Percentiles rank a stretch among this genome's conserved stretches.
These are phyloP conservation scores for Apoderus coryli DNA, from an alignment of 2,888 invertebrate genomes.

Conservation along the genomic window DNA sequence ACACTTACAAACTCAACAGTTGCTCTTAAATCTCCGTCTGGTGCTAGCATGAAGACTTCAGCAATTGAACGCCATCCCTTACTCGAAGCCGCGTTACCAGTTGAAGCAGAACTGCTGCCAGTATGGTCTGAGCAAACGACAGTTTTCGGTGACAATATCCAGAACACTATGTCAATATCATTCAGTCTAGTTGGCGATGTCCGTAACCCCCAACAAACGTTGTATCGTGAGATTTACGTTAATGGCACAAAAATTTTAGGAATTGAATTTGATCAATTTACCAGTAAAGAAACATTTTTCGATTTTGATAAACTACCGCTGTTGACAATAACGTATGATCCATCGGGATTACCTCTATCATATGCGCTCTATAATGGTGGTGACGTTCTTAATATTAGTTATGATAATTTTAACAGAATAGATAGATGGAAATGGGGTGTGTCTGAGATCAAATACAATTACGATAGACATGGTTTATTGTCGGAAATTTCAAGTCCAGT, in stretches of 20 bases:
- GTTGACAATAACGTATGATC: slow-evolving; percentile 76
- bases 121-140: slow-evolving; percentile 78
- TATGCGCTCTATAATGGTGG: slow-evolving; percentile 70
- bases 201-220: slow-evolving; percentile 68
- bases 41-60: slow-evolving; percentile 58
- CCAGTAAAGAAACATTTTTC: slow-evolving; percentile 79
- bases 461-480: slow-evolving; percentile 75
- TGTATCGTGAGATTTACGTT: slow-evolving; percentile 67
- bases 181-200: slow-evolving; percentile 76
- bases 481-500: slow-evolving; percentile 79
- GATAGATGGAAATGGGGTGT: slow-evolving; percentile 80
- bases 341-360: slow-evolving; percentile 74
- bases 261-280: slow-evolving; percentile 85
- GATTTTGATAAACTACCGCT: slow-evolving; percentile 71
- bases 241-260: slow-evolving; percentile 81
- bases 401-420: slow-evolving; percentile 63
- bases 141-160: slow-evolving; percentile 57
- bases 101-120: slow-evolving; percentile 80
- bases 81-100: slow-evolving; percentile 68
- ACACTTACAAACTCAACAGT: slow-evolving; percentile 68
- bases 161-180: slow-evolving; percentile 55
- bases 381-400: slow-evolving; percentile 72
- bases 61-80: slow-evolving; percentile 71
- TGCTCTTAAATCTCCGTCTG: slow-evolving; percentile 59
- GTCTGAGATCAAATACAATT: slow-evolving; percentile 70